Conservation (phyloP, 2,888 invertebrate genomes). For the Chirona hameri region DNA sequence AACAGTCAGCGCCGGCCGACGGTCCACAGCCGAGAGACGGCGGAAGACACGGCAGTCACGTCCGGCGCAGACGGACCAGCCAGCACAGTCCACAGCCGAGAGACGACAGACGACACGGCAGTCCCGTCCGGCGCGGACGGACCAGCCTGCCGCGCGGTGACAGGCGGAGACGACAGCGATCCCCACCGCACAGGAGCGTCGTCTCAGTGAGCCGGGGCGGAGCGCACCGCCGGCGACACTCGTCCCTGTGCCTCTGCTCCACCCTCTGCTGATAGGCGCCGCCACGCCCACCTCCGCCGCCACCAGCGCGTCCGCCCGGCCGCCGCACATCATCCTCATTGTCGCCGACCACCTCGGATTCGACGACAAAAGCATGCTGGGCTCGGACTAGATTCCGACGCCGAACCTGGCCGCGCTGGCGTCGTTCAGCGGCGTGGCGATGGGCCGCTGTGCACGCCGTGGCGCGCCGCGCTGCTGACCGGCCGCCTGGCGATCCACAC, state of each 20-base stretch:
- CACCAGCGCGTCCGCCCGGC: neutral
- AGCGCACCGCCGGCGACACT: no score
- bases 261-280: no score
- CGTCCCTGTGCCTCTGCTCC: no score
- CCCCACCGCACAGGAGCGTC: no score
- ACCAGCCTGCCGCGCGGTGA: no score
- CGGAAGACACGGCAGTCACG: no score
- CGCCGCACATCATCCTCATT: slow-evolving; percentile 74
- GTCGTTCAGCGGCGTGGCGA: slow-evolving; percentile 71
- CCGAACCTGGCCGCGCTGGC: slow-evolving; percentile 88
- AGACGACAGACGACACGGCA: neutral
- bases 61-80: no score
- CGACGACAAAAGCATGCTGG: slow-evolving; percentile 89
- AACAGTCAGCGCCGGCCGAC: no score
- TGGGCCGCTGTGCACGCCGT: slow-evolving; percentile 87
- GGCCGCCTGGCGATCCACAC: slow-evolving; percentile 53
- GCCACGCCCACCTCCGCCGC: neutral
- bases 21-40: no score
- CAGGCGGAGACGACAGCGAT: no score
- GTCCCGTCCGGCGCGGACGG: neutral
- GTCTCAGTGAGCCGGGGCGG: no score
- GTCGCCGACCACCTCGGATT: slow-evolving; percentile 87
- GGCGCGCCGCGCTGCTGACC: slow-evolving; percentile 81
- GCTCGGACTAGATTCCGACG: slow-evolving; percentile 82
- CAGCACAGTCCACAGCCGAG: no score